Conservation (phyloP, 2,797 vertebrate genomes). For the Artibeus lituratus region DNA sequence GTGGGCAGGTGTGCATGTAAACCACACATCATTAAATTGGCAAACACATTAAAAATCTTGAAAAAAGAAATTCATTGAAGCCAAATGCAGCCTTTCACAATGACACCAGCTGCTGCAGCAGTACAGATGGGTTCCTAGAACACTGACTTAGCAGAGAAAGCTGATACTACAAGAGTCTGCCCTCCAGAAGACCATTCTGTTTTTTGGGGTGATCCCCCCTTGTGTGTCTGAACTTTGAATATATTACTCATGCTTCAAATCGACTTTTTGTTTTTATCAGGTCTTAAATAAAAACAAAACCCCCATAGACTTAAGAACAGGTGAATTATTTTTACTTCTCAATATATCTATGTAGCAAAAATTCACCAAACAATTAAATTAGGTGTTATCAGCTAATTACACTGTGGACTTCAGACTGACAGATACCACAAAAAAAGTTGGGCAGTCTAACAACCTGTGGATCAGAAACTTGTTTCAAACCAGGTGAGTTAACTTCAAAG, state of each 20-base stretch:
- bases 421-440: background rate
- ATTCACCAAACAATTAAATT: background rate
- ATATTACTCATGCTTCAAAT: background rate
- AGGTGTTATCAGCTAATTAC: slow-evolving; percentile 16
- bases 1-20: too few species aligned
- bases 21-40: too few species aligned
- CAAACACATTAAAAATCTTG: too few species aligned
- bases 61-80: too few species aligned
- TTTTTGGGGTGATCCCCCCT: background rate
- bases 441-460: background rate
- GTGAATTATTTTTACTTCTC: slow-evolving; percentile 14
- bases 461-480: background rate
- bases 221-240: background rate
- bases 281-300: background rate
- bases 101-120: too few species aligned
- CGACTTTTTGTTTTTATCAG: background rate
- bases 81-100: too few species aligned
- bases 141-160: too few species aligned
- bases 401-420: background rate
- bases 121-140: too few species aligned
- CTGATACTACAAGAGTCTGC: background rate
- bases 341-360: slow-evolving; percentile 10
- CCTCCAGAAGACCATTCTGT: background rate
- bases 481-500: background rate
- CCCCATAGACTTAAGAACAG: background rate